Evolutionary conservation across 2,113 vertebrate species (phyloP).

Genomic region (Macheiramphus alcinus): DNA sequence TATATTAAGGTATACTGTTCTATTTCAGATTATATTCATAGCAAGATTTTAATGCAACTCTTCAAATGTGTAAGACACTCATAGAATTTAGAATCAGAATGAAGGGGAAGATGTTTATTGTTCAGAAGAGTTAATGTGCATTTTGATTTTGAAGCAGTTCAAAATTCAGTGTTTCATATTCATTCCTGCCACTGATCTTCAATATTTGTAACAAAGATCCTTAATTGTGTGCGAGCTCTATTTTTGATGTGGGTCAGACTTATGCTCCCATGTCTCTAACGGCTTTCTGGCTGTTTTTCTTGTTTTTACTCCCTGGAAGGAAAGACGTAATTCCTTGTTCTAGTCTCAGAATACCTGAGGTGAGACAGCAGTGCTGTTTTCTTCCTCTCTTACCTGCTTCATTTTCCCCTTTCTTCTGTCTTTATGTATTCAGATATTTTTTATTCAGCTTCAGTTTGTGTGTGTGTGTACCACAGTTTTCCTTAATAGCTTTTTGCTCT

Average conservation of each 20-base stretch:
- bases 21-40: not conserved
- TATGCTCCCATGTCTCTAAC: not conserved
- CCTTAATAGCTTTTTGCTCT: conserved; percentile 12
- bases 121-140: not conserved
- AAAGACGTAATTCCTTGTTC: not conserved
- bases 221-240: not conserved
- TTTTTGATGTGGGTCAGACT: not conserved
- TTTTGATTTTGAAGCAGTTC: not conserved
- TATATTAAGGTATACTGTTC: not conserved
- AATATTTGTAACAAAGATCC: not conserved
- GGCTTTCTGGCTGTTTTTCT: not conserved
- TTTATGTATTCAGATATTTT: not conserved
- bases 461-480: not conserved
- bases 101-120: not conserved
- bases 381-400: not conserved
- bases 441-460: not conserved
- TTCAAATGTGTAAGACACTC: not conserved
- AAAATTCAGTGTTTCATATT: not conserved
- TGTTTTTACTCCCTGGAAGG: not conserved
- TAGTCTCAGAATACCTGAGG: not conserved
- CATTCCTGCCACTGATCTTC: not conserved
- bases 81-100: not conserved
- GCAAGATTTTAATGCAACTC: not conserved
- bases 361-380: not conserved
- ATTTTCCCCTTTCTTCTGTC: not conserved